These are phyloP conservation scores for Sinohyriopsis cumingii DNA, from an alignment of 2,888 invertebrate genomes.

Conservation along the genomic window DNA sequence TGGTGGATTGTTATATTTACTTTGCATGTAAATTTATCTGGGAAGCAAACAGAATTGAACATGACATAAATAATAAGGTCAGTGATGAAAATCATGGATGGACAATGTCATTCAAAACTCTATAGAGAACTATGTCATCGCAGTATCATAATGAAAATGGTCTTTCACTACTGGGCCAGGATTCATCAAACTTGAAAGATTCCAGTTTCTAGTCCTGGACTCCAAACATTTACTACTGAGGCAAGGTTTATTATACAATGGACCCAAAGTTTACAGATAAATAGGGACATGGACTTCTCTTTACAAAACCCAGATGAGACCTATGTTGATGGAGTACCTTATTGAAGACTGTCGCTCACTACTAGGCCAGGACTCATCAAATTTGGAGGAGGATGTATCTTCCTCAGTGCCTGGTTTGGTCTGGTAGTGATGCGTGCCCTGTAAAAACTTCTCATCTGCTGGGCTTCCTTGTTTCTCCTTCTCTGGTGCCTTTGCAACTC, in stretches of 20 bases:
- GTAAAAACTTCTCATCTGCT: constrained; percentile 47
- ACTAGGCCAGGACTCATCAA: constrained; percentile 66
- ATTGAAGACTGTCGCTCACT: constrained; percentile 58
- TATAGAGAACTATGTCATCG: no score
- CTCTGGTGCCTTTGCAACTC: constrained; percentile 1
- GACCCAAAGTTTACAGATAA: no score
- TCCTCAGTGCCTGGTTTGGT: constrained; percentile 14
- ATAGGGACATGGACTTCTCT: no score
- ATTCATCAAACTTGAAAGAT: constrained; percentile 57
- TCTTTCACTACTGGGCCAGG: constrained; percentile 63
- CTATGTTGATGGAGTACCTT: constrained; percentile 33
- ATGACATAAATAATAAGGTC: no score
- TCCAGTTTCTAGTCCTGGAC: constrained; percentile 12
- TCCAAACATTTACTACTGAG: no score
- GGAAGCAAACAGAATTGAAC: no score
- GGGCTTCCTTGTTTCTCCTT: constrained; percentile 21
- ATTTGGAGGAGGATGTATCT: constrained; percentile 36
- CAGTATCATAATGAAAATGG: constrained; percentile 53
- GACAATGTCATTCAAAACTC: no score
- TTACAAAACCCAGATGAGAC: no score
- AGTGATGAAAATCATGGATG: no score
- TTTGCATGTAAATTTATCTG: no score
- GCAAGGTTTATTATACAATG: no score
- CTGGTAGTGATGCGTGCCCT: constrained; percentile 39
- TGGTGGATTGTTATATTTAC: no score